phyloP scores from a whole-genome alignment of 2,113 vertebrate genomes.

The Sebastes fasciatus region DNA sequence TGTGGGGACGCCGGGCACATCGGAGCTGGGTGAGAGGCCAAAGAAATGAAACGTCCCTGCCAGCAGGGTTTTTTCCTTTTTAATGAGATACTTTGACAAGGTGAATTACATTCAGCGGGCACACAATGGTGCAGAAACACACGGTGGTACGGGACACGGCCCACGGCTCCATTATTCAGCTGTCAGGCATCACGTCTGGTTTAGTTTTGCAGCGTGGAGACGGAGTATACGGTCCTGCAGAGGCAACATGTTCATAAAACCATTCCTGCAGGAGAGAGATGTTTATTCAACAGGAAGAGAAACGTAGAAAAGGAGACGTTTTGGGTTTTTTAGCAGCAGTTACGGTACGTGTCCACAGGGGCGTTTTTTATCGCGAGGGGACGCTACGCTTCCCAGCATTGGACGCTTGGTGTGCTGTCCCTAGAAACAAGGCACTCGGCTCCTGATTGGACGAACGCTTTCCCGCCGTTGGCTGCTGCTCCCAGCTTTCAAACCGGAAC shows the following conservation, averaged over 20 bases:
- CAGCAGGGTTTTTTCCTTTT: slow-evolving; percentile 12
- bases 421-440: too few species aligned
- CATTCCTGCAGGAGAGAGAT: neutral
- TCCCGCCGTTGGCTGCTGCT: too few species aligned
- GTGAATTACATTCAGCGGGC: slow-evolving; percentile 39
- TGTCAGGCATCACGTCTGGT: neutral
- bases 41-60: slow-evolving; percentile 21
- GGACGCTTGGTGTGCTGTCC: too few species aligned
- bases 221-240: neutral
- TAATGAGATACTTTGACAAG: slow-evolving; percentile 55
- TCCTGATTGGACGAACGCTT: too few species aligned
- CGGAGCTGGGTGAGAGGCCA: slow-evolving; percentile 17
- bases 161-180: slow-evolving; percentile 5
- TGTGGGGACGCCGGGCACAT: slow-evolving; percentile 6
- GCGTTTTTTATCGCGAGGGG: too few species aligned
- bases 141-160: neutral
- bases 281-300: neutral
- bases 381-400: too few species aligned
- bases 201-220: neutral
- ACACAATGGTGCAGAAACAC: slow-evolving; percentile 14
- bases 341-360: too few species aligned
- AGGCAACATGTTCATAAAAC: neutral
- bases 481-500: too few species aligned
- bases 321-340: neutral
- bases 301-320: neutral